phyloP scores from a whole-genome alignment of 2,113 vertebrate genomes.

The Nothoprocta pentlandii region DNA sequence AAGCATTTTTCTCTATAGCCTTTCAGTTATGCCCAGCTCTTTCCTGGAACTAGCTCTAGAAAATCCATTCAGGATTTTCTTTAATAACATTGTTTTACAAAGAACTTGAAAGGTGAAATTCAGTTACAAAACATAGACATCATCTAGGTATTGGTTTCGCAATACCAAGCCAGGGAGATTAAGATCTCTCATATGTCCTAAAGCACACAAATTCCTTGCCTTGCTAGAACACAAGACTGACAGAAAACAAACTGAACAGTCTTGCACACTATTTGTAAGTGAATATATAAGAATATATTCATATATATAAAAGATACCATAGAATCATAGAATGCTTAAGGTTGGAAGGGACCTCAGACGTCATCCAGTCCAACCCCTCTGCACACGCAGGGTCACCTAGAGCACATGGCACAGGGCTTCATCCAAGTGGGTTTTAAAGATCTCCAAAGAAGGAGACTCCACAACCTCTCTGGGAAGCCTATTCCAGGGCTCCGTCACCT shows the following conservation, averaged over 20 bases:
- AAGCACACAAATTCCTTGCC: neutral
- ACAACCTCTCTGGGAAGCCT: too few species aligned
- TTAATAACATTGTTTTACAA: neutral
- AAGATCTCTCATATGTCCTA: neutral
- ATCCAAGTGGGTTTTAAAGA: too few species aligned
- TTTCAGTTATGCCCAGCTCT: rapidly evolving
- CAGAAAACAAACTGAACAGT: neutral
- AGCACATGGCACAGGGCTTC: too few species aligned
- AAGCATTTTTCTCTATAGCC: neutral
- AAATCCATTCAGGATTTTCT: neutral
- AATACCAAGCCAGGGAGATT: neutral
- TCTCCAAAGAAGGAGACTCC: too few species aligned
- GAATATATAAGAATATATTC: too few species aligned
- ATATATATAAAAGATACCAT: too few species aligned
- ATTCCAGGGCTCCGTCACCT: too few species aligned
- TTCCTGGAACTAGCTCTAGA: neutral
- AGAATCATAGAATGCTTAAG: too few species aligned
- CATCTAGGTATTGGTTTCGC: neutral
- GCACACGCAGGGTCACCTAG: too few species aligned
- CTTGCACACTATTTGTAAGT: neutral
- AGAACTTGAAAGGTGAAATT: neutral
- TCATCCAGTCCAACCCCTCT: too few species aligned
- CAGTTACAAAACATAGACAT: neutral
- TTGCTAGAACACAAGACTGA: neutral
- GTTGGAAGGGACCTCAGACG: too few species aligned